Percentiles rank a stretch among this genome's conserved stretches.
phyloP scores from a whole-genome alignment of 2,797 vertebrate genomes.

The Centropyge bicolor region DNA sequence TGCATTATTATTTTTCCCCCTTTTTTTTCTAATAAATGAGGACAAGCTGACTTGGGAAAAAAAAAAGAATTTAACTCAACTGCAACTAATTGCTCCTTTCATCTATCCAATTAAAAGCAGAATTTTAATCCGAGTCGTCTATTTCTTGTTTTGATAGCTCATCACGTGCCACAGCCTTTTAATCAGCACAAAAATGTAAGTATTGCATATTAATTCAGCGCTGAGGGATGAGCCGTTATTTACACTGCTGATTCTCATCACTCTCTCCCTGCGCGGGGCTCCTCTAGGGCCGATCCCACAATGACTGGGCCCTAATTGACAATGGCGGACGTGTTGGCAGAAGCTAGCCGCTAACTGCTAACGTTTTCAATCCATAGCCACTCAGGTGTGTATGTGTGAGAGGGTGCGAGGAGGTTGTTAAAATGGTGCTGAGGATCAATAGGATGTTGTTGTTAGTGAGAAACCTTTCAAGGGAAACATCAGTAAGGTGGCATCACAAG shows the following conservation, averaged over 20 bases:
- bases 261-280: slow-evolving; percentile 38
- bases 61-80: slow-evolving; percentile 74
- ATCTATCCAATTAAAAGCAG: slow-evolving; percentile 84
- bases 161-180: slow-evolving; percentile 74
- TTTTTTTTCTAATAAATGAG: slow-evolving; percentile 67
- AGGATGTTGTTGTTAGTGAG: slow-evolving; percentile 74
- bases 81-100: slow-evolving; percentile 85
- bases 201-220: slow-evolving; percentile 72
- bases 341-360: slow-evolving; percentile 66
- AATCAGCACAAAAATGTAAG: slow-evolving; percentile 76
- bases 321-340: slow-evolving; percentile 37
- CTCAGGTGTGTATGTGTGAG: slow-evolving; percentile 75
- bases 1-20: slow-evolving; percentile 43
- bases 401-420: slow-evolving; percentile 74
- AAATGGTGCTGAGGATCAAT: slow-evolving; percentile 82
- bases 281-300: slow-evolving; percentile 46
- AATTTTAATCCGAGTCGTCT: slow-evolving; percentile 81
- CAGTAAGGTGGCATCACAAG: slow-evolving; percentile 80
- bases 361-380: slow-evolving; percentile 70
- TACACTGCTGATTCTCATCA: slow-evolving; percentile 69
- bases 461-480: slow-evolving; percentile 78
- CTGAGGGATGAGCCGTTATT: slow-evolving; percentile 56
- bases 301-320: slow-evolving; percentile 67
- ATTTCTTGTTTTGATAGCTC: slow-evolving; percentile 82
- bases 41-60: slow-evolving; percentile 55